Base-by-base conservation (phyloP, 2,797 vertebrate genomes). In the Sardinella longiceps region DNA sequence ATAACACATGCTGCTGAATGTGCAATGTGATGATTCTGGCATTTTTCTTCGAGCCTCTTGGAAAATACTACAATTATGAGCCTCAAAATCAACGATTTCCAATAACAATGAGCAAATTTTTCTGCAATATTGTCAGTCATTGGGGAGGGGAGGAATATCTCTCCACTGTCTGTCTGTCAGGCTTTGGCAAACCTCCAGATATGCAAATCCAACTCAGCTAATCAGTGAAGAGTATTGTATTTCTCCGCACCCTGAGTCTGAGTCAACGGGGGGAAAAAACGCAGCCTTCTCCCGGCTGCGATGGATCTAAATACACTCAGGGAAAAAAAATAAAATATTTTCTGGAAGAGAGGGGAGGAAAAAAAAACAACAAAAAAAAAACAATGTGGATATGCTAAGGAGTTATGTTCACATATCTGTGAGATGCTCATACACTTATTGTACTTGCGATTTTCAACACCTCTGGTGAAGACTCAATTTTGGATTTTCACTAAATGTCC, bases 191-290 rank as follows among this genome's bases (percentile, higher is more conserved):
- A 28, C 46, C 60, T 88, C 86, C 86, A 91, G 66, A 48, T 84
- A 88, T 85, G 84, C 63, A 84, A 87, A 89, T 88, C 88, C 83
- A 66, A 81, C 83, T 80, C 85, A 23, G 88, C 81, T 83, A 88
- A 88, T 87, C 87, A 84, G 83, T 81, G 85, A 82, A 85, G 80
- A 83, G 80, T 82, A 48, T 53, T 81, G 70, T 43, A 23, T 77
- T 77, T 77, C 33, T 77, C 70, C 43, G 70, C 70, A 43, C 39
- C 70, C 70, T 23, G 70, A 77, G 70, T 39, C 37, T 25, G 70
- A 33, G 33, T 77, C 28, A 2, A 77, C 18, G 37, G 70, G 66
- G 70, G 70, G 66, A 37, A 7, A 77, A 77, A 70, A 25, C 0
- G 23, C 37, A 1, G 37, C 70, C 39, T 43, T 77, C 66, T 15